A percentile compares a stretch with the other conserved stretches of the same genome.
These are phyloP conservation scores for Chironomus tepperi DNA, from an alignment of 1,140 invertebrate species.

Conservation along the genomic window DNA sequence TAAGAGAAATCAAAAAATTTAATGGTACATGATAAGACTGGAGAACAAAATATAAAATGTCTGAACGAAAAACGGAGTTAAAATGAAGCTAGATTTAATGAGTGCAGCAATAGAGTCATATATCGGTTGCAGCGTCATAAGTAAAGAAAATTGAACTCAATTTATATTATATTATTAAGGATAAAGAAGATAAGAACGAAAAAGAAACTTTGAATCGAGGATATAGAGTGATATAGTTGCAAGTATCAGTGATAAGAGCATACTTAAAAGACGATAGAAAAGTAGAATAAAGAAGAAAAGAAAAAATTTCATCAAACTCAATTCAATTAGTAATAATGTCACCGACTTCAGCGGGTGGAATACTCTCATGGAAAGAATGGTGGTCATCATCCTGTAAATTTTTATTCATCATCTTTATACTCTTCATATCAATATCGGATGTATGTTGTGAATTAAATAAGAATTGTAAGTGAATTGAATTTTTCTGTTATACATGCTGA, in stretches of 20 bases:
- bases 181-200: not conserved
- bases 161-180: conserved; percentile 1
- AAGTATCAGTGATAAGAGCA: not conserved
- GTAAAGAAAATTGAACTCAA: conserved; percentile 4
- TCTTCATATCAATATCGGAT: conserved; percentile 17
- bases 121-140: not conserved
- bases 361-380: not conserved
- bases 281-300: not conserved
- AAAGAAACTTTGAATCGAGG: not conserved
- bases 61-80: not conserved
- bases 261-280: not conserved
- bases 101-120: not conserved
- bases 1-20: not conserved
- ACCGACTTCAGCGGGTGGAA: not conserved
- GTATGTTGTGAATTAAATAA: conserved; percentile 21
- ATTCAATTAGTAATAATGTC: conserved; percentile 20
- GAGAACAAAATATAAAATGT: not conserved
- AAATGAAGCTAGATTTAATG: not conserved
- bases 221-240: not conserved
- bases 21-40: not conserved
- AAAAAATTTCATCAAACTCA: conserved; percentile 19
- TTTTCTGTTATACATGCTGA: too few relatives aligned
- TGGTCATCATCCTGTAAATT: conserved; percentile 9
- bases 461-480: not conserved
- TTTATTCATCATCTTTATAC: conserved; percentile 11